Evolutionary conservation across 2,113 vertebrate genomes (phyloP).

Genomic region (Eidolon helvum): DNA sequence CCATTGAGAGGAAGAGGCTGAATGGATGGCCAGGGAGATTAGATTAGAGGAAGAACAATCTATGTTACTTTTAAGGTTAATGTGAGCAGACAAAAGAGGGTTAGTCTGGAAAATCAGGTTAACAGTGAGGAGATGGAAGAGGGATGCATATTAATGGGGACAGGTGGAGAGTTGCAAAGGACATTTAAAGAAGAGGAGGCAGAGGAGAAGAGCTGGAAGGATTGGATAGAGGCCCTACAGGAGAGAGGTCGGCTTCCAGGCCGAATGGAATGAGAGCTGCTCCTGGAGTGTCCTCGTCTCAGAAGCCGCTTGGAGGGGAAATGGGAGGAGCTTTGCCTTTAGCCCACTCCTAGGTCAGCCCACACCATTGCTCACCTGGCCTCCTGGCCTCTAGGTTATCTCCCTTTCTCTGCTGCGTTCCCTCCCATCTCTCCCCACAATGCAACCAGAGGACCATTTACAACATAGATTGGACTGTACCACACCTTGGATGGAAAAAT

Average conservation of each 20-base stretch:
- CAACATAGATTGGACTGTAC: neutral
- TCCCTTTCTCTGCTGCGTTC: neutral
- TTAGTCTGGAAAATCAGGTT: slow-evolving; percentile 29
- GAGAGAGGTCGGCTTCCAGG: neutral
- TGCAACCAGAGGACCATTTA: neutral
- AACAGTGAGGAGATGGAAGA: neutral
- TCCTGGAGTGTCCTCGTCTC: neutral
- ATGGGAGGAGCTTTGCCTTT: neutral
- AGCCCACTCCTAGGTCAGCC: neutral
- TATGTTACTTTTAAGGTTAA: slow-evolving; percentile 52
- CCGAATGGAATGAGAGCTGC: neutral
- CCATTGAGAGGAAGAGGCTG: neutral
- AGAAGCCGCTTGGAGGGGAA: neutral
- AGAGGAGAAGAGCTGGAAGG: neutral
- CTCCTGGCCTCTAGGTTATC: neutral
- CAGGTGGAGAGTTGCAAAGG: neutral
- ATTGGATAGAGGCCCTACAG: neutral
- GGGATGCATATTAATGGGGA: neutral
- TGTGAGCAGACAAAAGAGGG: slow-evolving; percentile 30
- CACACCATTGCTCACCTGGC: neutral
- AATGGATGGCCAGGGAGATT: slow-evolving; percentile 6
- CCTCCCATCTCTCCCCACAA: neutral
- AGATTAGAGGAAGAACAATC: slow-evolving; percentile 32
- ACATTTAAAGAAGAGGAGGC: neutral
- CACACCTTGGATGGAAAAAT: neutral